Percentiles rank a stretch among this genome's conserved stretches.
phyloP scores from a whole-genome alignment of 92 coral and sea anemone species.

The Montipora capitata region DNA sequence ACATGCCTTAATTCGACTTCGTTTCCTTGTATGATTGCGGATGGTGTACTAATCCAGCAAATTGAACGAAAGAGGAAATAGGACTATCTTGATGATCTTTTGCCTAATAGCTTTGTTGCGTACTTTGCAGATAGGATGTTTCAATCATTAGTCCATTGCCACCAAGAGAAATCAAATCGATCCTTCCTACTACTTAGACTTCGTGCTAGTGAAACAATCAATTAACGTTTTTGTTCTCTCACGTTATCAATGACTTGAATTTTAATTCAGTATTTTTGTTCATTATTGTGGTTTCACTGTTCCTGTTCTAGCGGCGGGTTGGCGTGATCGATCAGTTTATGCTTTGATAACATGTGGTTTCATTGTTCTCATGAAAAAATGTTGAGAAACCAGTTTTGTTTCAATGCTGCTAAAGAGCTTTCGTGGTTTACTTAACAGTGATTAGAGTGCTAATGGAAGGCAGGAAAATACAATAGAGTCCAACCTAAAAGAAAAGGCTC shows the following conservation, averaged over 20 bases:
- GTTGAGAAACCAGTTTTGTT: slow-evolving; percentile 5
- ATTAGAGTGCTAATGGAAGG: not conserved
- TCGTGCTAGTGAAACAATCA: not conserved
- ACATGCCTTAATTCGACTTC: too few relatives aligned
- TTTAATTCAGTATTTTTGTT: not conserved
- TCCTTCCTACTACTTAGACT: not conserved
- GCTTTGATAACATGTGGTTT: slow-evolving; percentile 73
- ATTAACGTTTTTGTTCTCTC: not conserved
- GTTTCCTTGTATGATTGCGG: not conserved
- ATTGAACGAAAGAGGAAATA: not conserved
- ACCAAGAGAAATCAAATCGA: not conserved
- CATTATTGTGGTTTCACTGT: not conserved
- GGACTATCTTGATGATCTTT: not conserved
- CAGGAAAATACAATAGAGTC: too few relatives aligned
- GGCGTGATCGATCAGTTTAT: slow-evolving; percentile 16
- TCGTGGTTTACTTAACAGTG: not conserved
- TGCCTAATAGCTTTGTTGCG: not conserved
- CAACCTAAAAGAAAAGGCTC: not conserved
- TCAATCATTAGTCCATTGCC: not conserved
- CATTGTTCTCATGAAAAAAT: slow-evolving; percentile 45
- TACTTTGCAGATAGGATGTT: not conserved
- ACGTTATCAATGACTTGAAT: not conserved
- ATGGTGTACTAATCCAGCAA: too few relatives aligned
- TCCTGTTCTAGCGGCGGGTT: not conserved
- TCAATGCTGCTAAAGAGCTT: not conserved